Percentiles rank a stretch among this genome's conserved stretches.
phyloP scores from a whole-genome alignment of 2,888 invertebrate species.

The Sphaerophoria rueppellii region DNA sequence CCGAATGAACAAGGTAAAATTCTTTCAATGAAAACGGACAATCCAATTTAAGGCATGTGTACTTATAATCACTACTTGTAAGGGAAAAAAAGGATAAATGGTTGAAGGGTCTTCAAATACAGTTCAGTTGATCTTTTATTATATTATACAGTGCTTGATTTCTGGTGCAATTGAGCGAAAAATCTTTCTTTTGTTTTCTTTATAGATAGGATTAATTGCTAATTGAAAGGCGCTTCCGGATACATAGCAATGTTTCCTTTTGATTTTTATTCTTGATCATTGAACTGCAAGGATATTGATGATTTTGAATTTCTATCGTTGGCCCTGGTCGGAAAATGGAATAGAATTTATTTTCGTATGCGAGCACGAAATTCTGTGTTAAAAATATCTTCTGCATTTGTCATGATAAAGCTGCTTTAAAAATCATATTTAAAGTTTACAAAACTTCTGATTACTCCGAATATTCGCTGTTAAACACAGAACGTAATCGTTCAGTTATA shows the following conservation, averaged over 20 bases:
- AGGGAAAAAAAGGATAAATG: constrained; percentile 55
- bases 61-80: constrained; percentile 67
- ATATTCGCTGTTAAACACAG: too few species aligned
- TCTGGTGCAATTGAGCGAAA: constrained; percentile 64
- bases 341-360: too few species aligned
- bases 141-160: constrained; percentile 60
- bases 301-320: too few species aligned
- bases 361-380: too few species aligned
- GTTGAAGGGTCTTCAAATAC: constrained; percentile 52
- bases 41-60: constrained; percentile 71
- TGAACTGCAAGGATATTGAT: constrained; percentile 3
- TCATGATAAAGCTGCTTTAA: too few species aligned
- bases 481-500: too few species aligned
- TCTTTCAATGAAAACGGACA: constrained; percentile 38
- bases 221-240: constrained; percentile 49
- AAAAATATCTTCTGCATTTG: too few species aligned
- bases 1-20: constrained; percentile 39
- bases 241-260: constrained; percentile 7
- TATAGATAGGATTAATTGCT: constrained; percentile 41
- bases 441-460: too few species aligned
- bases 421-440: too few species aligned
- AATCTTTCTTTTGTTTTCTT: constrained; percentile 41
- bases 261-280: constrained; percentile 4
- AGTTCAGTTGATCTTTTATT: constrained; percentile 57
- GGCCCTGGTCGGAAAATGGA: too few species aligned